phyloP scores from a whole-genome alignment of 2,113 vertebrate genomes.

The Dicerorhinus sumatrensis region DNA sequence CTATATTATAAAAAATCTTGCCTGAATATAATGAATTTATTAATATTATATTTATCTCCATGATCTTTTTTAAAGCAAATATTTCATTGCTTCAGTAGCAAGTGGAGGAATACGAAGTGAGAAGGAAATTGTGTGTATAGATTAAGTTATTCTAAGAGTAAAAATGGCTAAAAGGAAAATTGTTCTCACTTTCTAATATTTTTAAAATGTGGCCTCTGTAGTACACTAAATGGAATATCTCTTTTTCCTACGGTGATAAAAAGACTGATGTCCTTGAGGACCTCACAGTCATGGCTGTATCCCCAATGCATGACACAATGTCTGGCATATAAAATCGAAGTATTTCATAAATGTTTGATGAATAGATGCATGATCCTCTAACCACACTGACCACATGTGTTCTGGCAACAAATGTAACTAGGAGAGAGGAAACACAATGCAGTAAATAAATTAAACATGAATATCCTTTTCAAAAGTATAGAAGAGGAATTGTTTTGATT shows the following conservation, averaged over 20 bases:
- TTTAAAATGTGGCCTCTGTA: neutral
- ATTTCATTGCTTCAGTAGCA: neutral
- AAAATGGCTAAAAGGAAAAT: neutral
- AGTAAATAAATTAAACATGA: slow-evolving; percentile 57
- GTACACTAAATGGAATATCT: neutral
- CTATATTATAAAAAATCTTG: neutral
- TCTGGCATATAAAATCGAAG: neutral
- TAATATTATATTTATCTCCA: neutral
- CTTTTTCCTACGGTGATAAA: neutral
- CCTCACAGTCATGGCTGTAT: neutral
- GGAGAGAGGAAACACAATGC: neutral
- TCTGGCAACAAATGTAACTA: neutral
- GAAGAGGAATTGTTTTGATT: neutral
- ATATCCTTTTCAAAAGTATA: neutral
- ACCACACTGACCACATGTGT: neutral
- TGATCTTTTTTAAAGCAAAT: neutral
- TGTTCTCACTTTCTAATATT: neutral
- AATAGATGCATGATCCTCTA: neutral
- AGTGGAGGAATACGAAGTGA: neutral
- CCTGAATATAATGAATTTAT: neutral
- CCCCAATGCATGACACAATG: neutral
- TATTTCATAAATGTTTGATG: neutral
- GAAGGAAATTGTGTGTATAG: neutral
- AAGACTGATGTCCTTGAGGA: neutral
- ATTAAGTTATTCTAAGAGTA: neutral